Evolutionary conservation across 2,113 vertebrate genomes (phyloP), one percentile per base, ranked within the genome.

Genomic region (Poicephalus meyeri): DNA sequence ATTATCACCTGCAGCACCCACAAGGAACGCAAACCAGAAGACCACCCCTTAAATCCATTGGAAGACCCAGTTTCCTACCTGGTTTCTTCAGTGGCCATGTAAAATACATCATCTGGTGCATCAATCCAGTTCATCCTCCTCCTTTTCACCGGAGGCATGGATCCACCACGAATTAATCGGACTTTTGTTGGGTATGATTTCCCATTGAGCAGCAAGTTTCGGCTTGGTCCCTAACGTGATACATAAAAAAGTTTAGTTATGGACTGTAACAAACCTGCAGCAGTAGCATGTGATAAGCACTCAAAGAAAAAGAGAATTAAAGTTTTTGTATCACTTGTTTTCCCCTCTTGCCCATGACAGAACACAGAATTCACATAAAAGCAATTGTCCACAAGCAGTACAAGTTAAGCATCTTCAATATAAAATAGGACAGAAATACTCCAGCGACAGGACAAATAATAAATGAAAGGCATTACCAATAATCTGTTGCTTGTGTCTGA

Each of bases 61-160:
- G 23, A 35, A 70, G 31, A 52, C n/a, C 37, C 25, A 17, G 0
- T 37, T 44, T 76, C 95, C 55, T 97, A 98, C 98, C 98, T 98
- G 96, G 98, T 98, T 97, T 98, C 98, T 97, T 98, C 98, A 49
- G 98, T 98, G 93, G 98, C 98, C 97, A 98, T 98, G 88, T 98
- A 98, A 93, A 97, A 98, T 94, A 99, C 98, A 92, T 98, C 97
- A 1, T 98, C 98, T 2, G 98, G 97, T 81, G 92, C 97, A n/a
- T 99, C 99, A 98, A 99, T 99, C 99, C 98, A 99, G 98, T 97
- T 99, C 98, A 98, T 98, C 93, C 98, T 98, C 98, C 98, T 99
- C 98, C 97, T 99, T 99, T 98, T 99, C 98, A 98, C 99, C 15
- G 97, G 99, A 97, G 97, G 98, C 97, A 94, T 98, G 96, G 95